phyloP scores from a whole-genome alignment of 2,888 invertebrate species.

The Steinernema carpocapsae region DNA sequence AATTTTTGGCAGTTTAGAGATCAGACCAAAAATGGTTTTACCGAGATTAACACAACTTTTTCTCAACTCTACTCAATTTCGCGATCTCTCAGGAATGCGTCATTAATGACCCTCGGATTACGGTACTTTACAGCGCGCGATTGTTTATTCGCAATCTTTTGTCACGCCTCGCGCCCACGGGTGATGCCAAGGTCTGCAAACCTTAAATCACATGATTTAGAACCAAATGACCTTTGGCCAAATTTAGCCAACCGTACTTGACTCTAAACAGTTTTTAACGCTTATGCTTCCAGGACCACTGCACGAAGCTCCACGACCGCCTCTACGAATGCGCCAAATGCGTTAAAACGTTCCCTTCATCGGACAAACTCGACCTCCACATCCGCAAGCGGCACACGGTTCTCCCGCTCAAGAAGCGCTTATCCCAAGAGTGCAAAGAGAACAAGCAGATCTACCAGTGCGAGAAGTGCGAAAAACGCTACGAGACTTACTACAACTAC shows the following conservation, averaged over 20 bases:
- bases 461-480: slow-evolving; percentile 28
- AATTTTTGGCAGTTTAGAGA: too few relatives aligned
- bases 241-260: too few relatives aligned
- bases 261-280: too few relatives aligned
- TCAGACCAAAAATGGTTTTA: too few relatives aligned
- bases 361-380: slow-evolving; percentile 25
- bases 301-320: slow-evolving; percentile 22
- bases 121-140: neutral
- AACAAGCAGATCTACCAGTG: slow-evolving; percentile 19
- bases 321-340: slow-evolving; percentile 20
- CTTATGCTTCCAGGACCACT: slow-evolving; percentile 7
- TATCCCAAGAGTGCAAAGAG: slow-evolving; percentile 3
- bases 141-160: too few relatives aligned
- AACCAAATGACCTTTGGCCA: too few relatives aligned
- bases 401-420: slow-evolving; percentile 16
- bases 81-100: too few relatives aligned
- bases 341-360: slow-evolving; percentile 1
- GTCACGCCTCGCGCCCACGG: too few relatives aligned
- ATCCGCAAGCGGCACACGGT: slow-evolving; percentile 15
- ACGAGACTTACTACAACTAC: slow-evolving; percentile 33
- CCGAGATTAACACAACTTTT: too few relatives aligned
- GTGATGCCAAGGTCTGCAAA: too few relatives aligned
- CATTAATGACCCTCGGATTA: neutral
- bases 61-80: too few relatives aligned
- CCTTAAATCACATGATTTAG: too few relatives aligned